Evolutionary conservation across 2,888 invertebrate genomes (phyloP), one percentile per base, ranked within the genome.

Genomic region (Chloroclysta siterata): DNA sequence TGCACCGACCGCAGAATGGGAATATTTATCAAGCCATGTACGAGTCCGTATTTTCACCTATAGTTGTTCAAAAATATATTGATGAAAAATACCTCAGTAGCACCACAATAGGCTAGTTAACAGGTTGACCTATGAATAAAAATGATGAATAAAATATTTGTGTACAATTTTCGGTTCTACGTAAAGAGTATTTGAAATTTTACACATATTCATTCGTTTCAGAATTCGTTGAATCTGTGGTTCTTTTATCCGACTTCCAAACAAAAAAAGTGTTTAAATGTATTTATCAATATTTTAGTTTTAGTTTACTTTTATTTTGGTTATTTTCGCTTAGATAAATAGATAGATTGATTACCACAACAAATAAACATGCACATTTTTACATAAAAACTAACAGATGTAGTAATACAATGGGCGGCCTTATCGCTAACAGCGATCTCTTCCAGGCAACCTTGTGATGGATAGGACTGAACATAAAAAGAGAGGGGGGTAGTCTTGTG

Each of bases 1-100:
- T 84, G 86, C 87, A 83, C 79, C 84, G 85, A 86, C 87, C 88
- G 85, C 85, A 78, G 78, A 75, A 81, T 84, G 81, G 84, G 85
- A 86, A 85, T 87, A 85, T 88, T 88, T 85, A 84, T 74, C 80
- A 80, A 81, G 83, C 84, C 81, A 80, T 86, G 85, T 87, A 60
- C 53, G 46, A 69, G 63, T 53, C 39, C 80, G 14, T 83, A 80
- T 87, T 85, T 85, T 75, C 82, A 85, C 80, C 82, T 83, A 56
- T 29, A 33, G 36, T 50, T 48, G 33, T 22, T 33, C 17, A 28
- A 53, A 63, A 60, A 63, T 41, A 50, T 53, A 50, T 53, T 54
- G 28, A 41, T 46, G 39, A 57, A 60, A 65, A 54, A 58, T 52
- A 61, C 28, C 39, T 58, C 33, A 11, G 52, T 47, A 36, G 22